Evolutionary conservation across 2,888 invertebrate genomes (phyloP).

Genomic region (Chromoteleia sp.): DNA sequence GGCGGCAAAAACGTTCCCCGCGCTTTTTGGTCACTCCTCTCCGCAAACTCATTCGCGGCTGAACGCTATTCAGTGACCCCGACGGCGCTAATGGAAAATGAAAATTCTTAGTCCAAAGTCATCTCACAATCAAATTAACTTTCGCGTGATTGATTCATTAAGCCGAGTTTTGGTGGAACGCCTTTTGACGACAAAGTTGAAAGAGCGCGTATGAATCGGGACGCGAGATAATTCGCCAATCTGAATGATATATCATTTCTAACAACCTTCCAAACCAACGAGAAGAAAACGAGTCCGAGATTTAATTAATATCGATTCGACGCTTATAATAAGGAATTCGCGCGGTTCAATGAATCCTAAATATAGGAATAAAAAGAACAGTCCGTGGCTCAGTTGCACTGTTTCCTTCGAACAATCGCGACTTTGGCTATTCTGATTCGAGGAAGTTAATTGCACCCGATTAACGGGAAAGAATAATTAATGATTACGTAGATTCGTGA

Average conservation of each 20-base stretch:
- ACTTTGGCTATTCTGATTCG: conserved; percentile 1
- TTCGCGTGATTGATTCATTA: conserved; percentile 41
- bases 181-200: conserved; percentile 16
- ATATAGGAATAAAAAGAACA: background rate
- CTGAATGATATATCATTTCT: conserved; percentile 1
- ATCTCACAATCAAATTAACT: conserved; percentile 36
- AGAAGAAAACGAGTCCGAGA: background rate
- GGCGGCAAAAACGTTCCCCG: conserved; percentile 12
- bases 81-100: conserved; percentile 14
- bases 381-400: background rate
- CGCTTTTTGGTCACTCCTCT: conserved; percentile 4
- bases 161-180: conserved; percentile 12
- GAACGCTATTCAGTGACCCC: background rate
- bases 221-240: conserved; percentile 7
- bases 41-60: conserved; percentile 1
- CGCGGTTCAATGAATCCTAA: conserved; percentile 3
- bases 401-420: conserved; percentile 5
- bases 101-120: conserved; percentile 2
- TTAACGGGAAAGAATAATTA: background rate
- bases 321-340: background rate
- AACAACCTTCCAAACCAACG: conserved; percentile 7
- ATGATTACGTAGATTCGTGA: background rate
- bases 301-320: conserved; percentile 19
- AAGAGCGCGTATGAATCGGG: conserved; percentile 9
- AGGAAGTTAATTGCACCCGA: background rate